These are phyloP conservation scores for Phengaris arion DNA, from an alignment of 2,888 invertebrate genomes.

Conservation along the genomic window DNA sequence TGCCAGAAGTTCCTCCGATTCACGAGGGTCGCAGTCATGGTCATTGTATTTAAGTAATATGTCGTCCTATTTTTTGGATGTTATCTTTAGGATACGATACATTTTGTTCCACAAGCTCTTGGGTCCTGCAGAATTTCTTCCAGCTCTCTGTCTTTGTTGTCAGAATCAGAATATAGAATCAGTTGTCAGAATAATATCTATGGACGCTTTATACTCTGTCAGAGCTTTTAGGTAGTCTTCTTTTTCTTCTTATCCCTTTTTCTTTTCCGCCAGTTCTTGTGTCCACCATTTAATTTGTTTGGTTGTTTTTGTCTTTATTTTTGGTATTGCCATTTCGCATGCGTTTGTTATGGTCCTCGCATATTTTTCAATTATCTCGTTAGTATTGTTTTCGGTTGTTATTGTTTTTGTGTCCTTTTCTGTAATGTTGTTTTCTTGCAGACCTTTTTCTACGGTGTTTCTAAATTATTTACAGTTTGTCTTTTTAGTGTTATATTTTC, in stretches of 20 bases:
- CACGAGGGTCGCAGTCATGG: slow-evolving; percentile 12
- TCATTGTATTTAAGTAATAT: background rate
- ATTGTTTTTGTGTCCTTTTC: background rate
- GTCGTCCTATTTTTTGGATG: slow-evolving; percentile 25
- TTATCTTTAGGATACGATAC: slow-evolving; percentile 32
- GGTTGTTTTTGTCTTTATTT: background rate
- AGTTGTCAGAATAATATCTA: no score
- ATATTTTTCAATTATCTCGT: background rate
- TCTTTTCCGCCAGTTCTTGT: slow-evolving; percentile 19
- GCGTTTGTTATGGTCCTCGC: background rate
- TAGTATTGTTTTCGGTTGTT: background rate
- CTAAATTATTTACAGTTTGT: background rate
- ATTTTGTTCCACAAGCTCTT: slow-evolving; percentile 35
- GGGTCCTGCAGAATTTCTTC: slow-evolving; percentile 34
- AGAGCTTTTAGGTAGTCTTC: no score
- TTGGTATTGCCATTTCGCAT: background rate
- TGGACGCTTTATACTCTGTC: no score
- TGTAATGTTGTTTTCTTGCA: background rate
- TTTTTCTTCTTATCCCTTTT: slow-evolving; percentile 18
- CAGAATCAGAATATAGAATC: no score
- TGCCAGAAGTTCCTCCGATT: slow-evolving; percentile 32
- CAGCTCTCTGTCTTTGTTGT: slow-evolving; percentile 30
- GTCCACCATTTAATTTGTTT: slow-evolving; percentile 32
- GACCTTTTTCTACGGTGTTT: no score
- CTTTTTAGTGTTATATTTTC: no score